Base-by-base conservation (phyloP, 2,888 invertebrate genomes). In the Tridacna crocea region DNA sequence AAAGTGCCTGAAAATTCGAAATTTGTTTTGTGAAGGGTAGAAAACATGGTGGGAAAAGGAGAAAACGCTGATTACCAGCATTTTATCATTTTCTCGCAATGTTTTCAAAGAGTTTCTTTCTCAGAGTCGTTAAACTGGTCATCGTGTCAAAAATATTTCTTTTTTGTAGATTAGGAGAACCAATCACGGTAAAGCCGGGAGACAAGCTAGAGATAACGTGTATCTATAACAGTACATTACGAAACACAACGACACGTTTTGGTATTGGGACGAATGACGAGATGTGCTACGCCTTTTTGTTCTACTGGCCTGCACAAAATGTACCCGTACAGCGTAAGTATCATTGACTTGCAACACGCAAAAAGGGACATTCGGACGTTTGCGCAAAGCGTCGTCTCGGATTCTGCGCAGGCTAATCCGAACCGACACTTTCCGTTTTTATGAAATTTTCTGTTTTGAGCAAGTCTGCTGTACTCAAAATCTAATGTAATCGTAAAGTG, bases 281-380 rank as follows among this genome's bases (percentile, higher is more conserved):
- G 79, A 92, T 92, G 92, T 92, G 92, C 74, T 89, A 74, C 58
- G 88, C 86, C 6, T 91, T 90, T 79, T 8, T 92, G n/a, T 85
- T 85, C 24, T 85, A 87, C 70, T 91, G 90, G 77, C 90, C 91
- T 0, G 63, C 61, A 36, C 36, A 36, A 36, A 36, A 36, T 36
- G 36, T 36, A 36, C 58, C 58, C 58, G 17, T 58, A 58, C 17
- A 58, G n/a, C 58, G 58, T 58, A 58, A 58, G n/a, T n/a, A 58
- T 58, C n/a, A n/a, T n/a, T n/a, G n/a, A n/a, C n/a, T n/a, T n/a
- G n/a, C n/a, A n/a, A n/a, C n/a, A n/a, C n/a, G n/a, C n/a, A n/a
- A n/a, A n/a, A n/a, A n/a, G n/a, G n/a, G n/a, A n/a, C n/a, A n/a
- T n/a, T n/a, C n/a, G n/a, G n/a, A n/a, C n/a, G n/a, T n/a, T n/a